Conservation (phyloP, 2,113 vertebrate genomes). For the Castor canadensis region DNA sequence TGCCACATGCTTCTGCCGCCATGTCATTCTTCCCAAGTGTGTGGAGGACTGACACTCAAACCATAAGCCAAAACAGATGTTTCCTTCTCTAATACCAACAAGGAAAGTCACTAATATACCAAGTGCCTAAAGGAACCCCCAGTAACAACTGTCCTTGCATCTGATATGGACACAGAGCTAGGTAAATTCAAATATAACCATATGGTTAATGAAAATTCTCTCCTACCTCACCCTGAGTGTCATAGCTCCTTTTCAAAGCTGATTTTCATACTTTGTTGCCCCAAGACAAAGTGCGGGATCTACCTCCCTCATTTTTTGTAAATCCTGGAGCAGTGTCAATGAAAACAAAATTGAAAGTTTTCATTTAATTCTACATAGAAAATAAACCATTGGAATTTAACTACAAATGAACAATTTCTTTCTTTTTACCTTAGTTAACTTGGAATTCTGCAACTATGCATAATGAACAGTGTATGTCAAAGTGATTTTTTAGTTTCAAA, state of each 20-base stretch:
- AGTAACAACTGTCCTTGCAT: neutral
- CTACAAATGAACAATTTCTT: neutral
- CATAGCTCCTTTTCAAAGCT: neutral
- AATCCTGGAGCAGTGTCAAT: neutral
- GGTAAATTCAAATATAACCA: neutral
- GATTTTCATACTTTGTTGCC: neutral
- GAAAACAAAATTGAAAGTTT: neutral
- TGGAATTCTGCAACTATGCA: neutral
- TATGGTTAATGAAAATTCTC: neutral
- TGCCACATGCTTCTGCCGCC: too few species aligned
- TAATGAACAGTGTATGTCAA: neutral
- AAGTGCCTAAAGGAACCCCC: neutral
- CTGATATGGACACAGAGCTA: neutral
- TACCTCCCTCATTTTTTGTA: neutral
- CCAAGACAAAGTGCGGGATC: too few species aligned
- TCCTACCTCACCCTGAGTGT: neutral
- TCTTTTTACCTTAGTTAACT: constrained; percentile 21
- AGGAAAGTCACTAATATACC: too few species aligned
- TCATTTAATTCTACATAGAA: constrained; percentile 6
- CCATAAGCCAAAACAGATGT: too few species aligned
- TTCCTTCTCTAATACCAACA: too few species aligned
- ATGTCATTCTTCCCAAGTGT: too few species aligned
- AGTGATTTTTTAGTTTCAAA: neutral
- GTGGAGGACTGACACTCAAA: too few species aligned
- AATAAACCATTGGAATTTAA: neutral